A percentile compares a stretch with the other conserved stretches of the same genome.
Conservation (phyloP, 2,888 invertebrate genomes). For the Stenodema calcarata region DNA sequence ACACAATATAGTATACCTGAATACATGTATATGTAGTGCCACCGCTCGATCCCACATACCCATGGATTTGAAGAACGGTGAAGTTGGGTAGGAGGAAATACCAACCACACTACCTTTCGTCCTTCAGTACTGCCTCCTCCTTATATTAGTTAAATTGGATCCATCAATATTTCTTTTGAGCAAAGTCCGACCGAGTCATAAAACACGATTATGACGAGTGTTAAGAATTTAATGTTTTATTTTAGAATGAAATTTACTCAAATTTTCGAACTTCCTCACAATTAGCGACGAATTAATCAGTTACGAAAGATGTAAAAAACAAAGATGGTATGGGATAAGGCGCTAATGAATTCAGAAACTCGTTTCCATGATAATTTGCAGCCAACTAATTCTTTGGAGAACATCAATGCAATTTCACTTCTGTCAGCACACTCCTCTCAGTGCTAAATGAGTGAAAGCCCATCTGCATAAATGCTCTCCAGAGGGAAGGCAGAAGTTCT, state of each 20-base stretch:
- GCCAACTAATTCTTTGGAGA: slow-evolving; percentile 13
- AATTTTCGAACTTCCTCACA: background rate
- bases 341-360: background rate
- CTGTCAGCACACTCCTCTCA: background rate
- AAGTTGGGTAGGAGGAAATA: too few species aligned
- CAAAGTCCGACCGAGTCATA: background rate
- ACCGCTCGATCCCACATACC: too few species aligned
- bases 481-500: background rate
- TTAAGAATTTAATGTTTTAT: background rate
- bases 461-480: background rate
- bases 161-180: too few species aligned
- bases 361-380: slow-evolving; percentile 18
- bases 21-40: too few species aligned
- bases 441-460: slow-evolving; percentile 11
- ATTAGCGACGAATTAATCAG: background rate
- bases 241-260: background rate
- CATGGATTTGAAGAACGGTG: too few species aligned
- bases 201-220: background rate
- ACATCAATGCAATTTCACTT: background rate
- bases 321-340: background rate
- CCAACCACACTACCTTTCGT: too few species aligned
- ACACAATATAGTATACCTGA: too few species aligned
- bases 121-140: too few species aligned
- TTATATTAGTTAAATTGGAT: too few species aligned
- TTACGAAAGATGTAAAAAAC: background rate